Evolutionary conservation across 2,888 invertebrate genomes (phyloP), one percentile per base, ranked within the genome.

Genomic region (Cerceris ruficornis): DNA sequence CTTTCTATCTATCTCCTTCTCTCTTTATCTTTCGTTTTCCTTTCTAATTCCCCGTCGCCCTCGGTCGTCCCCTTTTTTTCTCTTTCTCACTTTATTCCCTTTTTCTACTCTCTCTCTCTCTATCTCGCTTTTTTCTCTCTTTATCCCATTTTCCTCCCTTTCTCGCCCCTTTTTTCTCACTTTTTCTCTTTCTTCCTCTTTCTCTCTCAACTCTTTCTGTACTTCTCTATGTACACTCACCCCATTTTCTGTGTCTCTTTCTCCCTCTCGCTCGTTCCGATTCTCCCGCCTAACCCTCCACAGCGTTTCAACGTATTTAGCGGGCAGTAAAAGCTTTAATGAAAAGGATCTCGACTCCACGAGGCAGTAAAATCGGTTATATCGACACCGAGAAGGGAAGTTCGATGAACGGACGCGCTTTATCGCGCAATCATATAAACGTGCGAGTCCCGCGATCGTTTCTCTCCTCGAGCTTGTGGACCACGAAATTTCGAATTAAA

Each of bases 291-390:
- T 67, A 69, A 73, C 28, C 74, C 69, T 72, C 67, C 66, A 49
- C 59, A 49, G 72, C 75, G 84, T 84, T 82, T 80, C 84, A 76
- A 69, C 85, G 88, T 87, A 89, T 89, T 89, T 89, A 89, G 88
- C 86, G 71, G 86, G 84, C 84, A 89, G 84, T 89, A 89, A 89
- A 88, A 83, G 80, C 85, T 83, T 83, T 89, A 88, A 88, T 89
- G 88, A 89, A 88, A 88, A 83, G 82, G 87, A 83, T 80, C 83
- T 84, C 83, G 82, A 82, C 79, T 82, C 81, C 76, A 77, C 74
- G 73, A 69, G 81, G 80, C 82, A 86, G 77, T 87, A 87, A 86
- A 86, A 85, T 85, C 77, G 75, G 80, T 82, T 86, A 85, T 87
- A 85, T 79, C 79, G 86, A 77, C 64, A 69, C 65, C 14, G 65